Base-by-base conservation (phyloP, 2,113 vertebrate species). In the Salvelinus fontinalis region DNA sequence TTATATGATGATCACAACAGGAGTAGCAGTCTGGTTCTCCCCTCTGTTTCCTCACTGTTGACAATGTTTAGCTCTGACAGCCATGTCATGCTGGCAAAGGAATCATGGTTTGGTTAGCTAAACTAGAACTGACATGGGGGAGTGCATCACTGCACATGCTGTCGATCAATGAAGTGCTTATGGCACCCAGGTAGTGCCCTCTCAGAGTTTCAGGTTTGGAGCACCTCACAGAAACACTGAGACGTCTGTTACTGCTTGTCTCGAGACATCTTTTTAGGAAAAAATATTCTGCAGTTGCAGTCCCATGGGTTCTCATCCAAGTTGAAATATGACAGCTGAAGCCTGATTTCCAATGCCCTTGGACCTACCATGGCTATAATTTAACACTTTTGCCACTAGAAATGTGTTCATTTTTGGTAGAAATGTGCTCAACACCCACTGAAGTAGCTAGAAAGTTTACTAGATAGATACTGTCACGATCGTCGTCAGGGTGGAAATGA, bases 121-220 rank as follows among this genome's bases (percentile, higher is more conserved):
- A 26, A 26, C 20, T 57, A 26, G 77, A 79, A 73, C 78, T 70
- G 75, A 75, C 78, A 76, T 65, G 66, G 31, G 60, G 62, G 27
- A 73, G 64, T 29, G 73, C 73, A 71, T 78, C 71, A 34, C 75
- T 78, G 78, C 78, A 80, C 71, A 64, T 54, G 22, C 59, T 59
- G 49, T 69, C 69, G 54, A 83, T 83, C 77, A 76, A 48, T 71
- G 76, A 24, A 22, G 68, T 64, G 70, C 79, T 83, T 51, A 86
- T 76, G 39, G 64, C 71, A 72, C 77, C 78, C 54, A 75, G 79
- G 72, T 78, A 81, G 60, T 77, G 83, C 70, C 82, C 86, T 79
- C 76, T 80, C 44, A 83, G 73, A 60, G 13, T 79, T 84, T 82
- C 71, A 73, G 84, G 84, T 59, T 73, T 66, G 75, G 59, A 73